Percentiles rank a stretch among this genome's conserved stretches.
Conservation (phyloP, 2,888 invertebrate genomes). For the Callosobruchus maculatus region DNA sequence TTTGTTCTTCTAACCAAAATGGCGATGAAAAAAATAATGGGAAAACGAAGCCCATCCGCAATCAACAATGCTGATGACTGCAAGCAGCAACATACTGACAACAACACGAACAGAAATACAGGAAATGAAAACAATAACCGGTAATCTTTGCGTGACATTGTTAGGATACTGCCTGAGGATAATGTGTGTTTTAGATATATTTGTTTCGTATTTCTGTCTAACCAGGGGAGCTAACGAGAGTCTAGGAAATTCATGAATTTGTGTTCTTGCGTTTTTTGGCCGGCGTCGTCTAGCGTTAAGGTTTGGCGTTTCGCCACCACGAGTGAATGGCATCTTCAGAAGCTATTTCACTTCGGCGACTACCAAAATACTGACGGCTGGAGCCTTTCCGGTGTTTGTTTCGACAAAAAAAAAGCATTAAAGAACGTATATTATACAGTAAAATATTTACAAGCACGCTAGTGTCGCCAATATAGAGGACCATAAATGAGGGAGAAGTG, state of each 20-base stretch:
- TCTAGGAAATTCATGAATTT: neutral
- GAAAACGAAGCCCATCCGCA: neutral
- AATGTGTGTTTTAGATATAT: neutral
- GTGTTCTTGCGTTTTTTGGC: neutral
- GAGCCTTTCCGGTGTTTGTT: too few species aligned
- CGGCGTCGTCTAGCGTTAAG: too few species aligned
- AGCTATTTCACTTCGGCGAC: too few species aligned
- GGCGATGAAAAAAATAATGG: slow-evolving; percentile 17
- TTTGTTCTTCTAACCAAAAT: slow-evolving; percentile 43
- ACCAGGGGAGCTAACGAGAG: neutral
- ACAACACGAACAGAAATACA: neutral
- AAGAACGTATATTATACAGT: too few species aligned
- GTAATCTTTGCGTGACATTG: neutral
- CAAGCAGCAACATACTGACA: neutral
- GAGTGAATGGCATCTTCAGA: too few species aligned
- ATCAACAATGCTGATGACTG: neutral
- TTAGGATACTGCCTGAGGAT: too few species aligned
- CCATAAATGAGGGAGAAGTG: too few species aligned
- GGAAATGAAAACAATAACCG: neutral
- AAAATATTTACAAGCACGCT: too few species aligned
- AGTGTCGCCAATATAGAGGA: too few species aligned
- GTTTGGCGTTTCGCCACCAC: too few species aligned
- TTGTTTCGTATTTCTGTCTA: neutral
- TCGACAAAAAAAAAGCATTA: too few species aligned
- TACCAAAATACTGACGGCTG: too few species aligned